Conservation (phyloP, 2,888 invertebrate genomes). For the Mantis religiosa region DNA sequence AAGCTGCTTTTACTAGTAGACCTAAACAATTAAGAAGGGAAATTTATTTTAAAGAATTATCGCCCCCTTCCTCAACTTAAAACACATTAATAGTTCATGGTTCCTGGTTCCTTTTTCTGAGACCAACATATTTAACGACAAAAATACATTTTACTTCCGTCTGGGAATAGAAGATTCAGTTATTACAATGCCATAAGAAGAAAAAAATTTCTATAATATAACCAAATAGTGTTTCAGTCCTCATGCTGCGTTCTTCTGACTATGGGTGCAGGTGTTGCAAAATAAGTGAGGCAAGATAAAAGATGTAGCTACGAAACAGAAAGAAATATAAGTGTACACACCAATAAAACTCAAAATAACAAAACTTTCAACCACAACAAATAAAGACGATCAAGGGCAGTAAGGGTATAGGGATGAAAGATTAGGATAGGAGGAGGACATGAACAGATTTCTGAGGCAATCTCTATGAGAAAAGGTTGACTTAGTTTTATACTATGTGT, state of each 20-base stretch:
- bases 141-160: not conserved
- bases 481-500: not conserved
- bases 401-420: not conserved
- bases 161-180: not conserved
- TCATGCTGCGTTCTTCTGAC: not conserved
- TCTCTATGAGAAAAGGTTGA: not conserved
- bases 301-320: not conserved
- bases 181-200: not conserved
- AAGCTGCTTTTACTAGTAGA: no score
- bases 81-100: no score
- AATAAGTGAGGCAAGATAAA: not conserved
- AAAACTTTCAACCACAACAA: not conserved
- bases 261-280: not conserved
- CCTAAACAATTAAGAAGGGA: no score
- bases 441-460: not conserved
- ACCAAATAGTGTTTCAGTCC: not conserved
- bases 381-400: not conserved
- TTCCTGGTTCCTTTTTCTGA: no score
- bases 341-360: not conserved
- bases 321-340: not conserved
- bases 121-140: no score
- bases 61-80: no score
- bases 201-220: not conserved
- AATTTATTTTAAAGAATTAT: no score
- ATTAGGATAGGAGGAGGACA: not conserved